Conservation (phyloP, 1,140 invertebrate genomes). For the Bathynomus jamesi region DNA sequence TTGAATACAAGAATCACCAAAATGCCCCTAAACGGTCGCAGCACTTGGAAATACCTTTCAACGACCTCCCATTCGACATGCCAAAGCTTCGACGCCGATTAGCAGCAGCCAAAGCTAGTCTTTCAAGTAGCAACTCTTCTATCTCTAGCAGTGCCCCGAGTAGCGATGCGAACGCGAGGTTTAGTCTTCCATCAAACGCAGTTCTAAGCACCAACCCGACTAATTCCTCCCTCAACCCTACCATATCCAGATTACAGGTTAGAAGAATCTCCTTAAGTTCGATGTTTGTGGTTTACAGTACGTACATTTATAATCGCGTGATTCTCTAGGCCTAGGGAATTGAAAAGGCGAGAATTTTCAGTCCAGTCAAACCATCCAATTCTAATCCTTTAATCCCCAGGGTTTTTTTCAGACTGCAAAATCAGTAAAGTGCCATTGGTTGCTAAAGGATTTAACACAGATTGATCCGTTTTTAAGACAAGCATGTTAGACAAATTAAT, state of each 20-base stretch:
- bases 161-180: conserved; percentile 17
- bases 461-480: too few species aligned
- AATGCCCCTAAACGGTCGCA: conserved; percentile 5
- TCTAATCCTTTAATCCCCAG: neutral
- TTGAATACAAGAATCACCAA: conserved; percentile 47
- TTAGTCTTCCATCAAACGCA: conserved; percentile 13
- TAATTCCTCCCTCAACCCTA: conserved; percentile 22
- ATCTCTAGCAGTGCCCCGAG: conserved; percentile 26
- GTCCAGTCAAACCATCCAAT: neutral
- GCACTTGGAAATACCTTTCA: conserved; percentile 50
- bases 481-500: too few species aligned
- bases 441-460: too few species aligned
- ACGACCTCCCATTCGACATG: conserved; percentile 78
- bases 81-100: conserved; percentile 68
- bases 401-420: neutral
- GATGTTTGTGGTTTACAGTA: neutral
- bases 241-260: conserved; percentile 27
- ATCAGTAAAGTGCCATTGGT: conserved; percentile 3
- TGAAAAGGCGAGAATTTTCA: neutral
- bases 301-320: neutral
- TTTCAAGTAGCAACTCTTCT: conserved; percentile 34
- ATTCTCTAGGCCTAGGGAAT: neutral
- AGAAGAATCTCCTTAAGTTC: neutral
- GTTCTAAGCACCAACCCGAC: neutral
- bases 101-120: conserved; percentile 42